phyloP scores from a whole-genome alignment of 2,888 invertebrate genomes.

The Gisinianus flammeolus region DNA sequence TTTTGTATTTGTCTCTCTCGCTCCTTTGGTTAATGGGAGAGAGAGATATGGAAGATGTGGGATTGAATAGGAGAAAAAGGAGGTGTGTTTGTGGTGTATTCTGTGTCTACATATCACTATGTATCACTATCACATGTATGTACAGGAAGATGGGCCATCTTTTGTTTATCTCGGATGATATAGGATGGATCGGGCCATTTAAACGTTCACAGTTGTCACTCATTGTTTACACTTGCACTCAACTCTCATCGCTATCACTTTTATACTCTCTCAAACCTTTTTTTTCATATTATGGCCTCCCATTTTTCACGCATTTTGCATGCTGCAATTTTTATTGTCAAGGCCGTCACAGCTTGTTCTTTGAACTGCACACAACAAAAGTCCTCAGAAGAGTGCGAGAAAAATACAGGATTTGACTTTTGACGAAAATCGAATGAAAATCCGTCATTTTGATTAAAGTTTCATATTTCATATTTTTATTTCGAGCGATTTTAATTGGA shows the following conservation, averaged over 20 bases:
- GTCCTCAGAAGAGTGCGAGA: too few relatives aligned
- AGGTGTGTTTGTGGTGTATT: neutral
- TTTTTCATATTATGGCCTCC: neutral
- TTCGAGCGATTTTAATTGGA: too few relatives aligned
- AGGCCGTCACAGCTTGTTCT: too few relatives aligned
- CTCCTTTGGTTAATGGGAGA: neutral
- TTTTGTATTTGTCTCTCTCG: slow-evolving; percentile 3
- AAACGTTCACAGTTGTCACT: slow-evolving; percentile 40
- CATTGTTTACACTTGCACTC: slow-evolving; percentile 34
- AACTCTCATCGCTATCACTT: slow-evolving; percentile 17
- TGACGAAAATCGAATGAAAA: too few relatives aligned
- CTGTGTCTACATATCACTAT: neutral
- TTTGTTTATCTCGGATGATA: slow-evolving; percentile 32
- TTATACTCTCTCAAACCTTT: neutral
- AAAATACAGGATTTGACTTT: too few relatives aligned
- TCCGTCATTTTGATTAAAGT: too few relatives aligned
- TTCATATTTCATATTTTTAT: too few relatives aligned
- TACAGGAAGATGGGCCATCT: neutral
- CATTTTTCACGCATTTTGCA: neutral
- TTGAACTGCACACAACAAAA: neutral
- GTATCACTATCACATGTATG: too few relatives aligned
- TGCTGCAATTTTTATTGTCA: neutral
- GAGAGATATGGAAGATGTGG: neutral
- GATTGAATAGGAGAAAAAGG: neutral
- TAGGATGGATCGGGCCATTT: slow-evolving; percentile 28